Percentiles rank a stretch among this genome's conserved stretches.
phyloP scores from a whole-genome alignment of 2,113 vertebrate species.

The Ailurus styani region DNA sequence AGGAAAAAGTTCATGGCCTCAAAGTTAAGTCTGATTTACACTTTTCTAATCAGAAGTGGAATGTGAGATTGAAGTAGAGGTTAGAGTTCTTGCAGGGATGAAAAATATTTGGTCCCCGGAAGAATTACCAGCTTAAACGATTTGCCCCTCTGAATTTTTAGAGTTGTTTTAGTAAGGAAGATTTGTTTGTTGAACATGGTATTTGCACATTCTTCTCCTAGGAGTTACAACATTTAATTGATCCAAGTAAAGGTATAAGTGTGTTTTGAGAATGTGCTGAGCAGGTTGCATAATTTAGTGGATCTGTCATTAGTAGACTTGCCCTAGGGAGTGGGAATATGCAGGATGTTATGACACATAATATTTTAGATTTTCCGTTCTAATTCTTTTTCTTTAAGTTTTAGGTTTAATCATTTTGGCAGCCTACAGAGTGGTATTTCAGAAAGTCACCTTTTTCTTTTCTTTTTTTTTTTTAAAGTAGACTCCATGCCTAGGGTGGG shows the following conservation, averaged over 20 bases:
- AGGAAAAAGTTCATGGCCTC: neutral
- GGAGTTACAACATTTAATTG: neutral
- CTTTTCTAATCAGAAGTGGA: neutral
- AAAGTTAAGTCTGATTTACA: neutral
- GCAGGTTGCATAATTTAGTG: neutral
- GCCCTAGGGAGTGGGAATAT: neutral
- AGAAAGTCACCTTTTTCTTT: neutral
- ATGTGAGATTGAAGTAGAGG: neutral
- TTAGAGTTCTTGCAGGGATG: neutral
- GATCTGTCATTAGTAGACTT: slow-evolving; percentile 19
- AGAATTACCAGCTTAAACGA: neutral
- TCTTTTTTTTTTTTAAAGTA: neutral
- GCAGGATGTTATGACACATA: neutral
- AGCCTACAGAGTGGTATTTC: neutral
- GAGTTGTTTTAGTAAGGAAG: neutral
- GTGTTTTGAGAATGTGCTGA: neutral
- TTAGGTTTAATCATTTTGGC: slow-evolving; percentile 7
- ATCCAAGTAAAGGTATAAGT: neutral
- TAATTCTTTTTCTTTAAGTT: neutral
- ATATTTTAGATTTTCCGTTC: slow-evolving; percentile 8
- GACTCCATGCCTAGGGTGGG: neutral
- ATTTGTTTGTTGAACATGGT: neutral
- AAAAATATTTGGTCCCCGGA: neutral
- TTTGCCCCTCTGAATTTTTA: neutral
- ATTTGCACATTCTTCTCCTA: neutral